Evolutionary conservation across 2,797 vertebrate genomes (phyloP).

Genomic region (Potorous gilbertii): DNA sequence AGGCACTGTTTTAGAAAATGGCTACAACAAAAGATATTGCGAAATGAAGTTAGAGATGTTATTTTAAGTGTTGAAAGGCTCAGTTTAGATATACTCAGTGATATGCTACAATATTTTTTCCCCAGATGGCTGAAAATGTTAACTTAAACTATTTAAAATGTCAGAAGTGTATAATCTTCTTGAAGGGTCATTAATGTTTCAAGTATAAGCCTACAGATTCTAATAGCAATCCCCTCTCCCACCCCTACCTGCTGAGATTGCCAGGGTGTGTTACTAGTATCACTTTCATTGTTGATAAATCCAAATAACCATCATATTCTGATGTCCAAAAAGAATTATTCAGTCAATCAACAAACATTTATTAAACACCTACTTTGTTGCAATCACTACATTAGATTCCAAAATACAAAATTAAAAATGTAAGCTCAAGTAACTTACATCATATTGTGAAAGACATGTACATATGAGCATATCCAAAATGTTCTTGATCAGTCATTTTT

Average conservation of each 20-base stretch:
- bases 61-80: constrained; percentile 58
- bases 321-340: constrained; percentile 12
- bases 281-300: constrained; percentile 67
- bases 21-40: constrained; percentile 46
- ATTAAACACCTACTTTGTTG: not conserved
- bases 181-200: constrained; percentile 21
- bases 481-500: not conserved
- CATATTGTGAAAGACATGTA: not conserved
- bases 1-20: constrained; percentile 57
- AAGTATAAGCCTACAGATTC: constrained; percentile 31
- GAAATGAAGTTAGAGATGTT: constrained; percentile 53
- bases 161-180: constrained; percentile 35
- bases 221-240: constrained; percentile 7
- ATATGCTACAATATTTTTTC: constrained; percentile 61
- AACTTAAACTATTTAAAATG: constrained; percentile 66
- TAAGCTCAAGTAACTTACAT: not conserved
- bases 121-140: constrained; percentile 61
- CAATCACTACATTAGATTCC: not conserved
- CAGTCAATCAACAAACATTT: not conserved
- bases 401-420: not conserved
- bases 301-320: constrained; percentile 37
- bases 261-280: constrained; percentile 17
- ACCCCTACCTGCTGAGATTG: not conserved
- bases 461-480: not conserved
- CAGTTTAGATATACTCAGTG: constrained; percentile 65